Evolutionary conservation across 2,797 vertebrate genomes (phyloP), one percentile per base, ranked within the genome.

Genomic region (Dermochelys coriacea): DNA sequence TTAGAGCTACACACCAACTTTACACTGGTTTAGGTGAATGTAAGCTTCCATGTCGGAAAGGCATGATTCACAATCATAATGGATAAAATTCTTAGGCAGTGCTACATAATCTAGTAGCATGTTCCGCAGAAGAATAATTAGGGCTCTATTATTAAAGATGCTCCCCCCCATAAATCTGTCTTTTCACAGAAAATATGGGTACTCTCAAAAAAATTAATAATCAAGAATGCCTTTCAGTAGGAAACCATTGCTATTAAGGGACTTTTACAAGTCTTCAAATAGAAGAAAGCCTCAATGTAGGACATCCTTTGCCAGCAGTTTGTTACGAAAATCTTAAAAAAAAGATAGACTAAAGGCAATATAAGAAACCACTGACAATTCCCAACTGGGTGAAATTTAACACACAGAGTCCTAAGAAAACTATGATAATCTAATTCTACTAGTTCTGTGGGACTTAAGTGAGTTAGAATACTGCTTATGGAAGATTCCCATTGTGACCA

Each of bases 1-100:
- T 74, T 74, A 74, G 23, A 74, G 37, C 23, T 74, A 74, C 3
- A 41, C 5, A 41, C 10, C 18, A 71, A 21, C 11, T 45, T 45
- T 74, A 45, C 23, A 74, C 5, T 27, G 11, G 37, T 41, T 45
- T 78, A 75, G 64, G 83, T 45, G 92, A 64, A 19, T 84, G 80
- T 84, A 84, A 93, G 12, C 25, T 81, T 94, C 41, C 74, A 55
- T 93, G 75, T 55, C 82, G 86, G 71, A 80, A 86, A 94, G 83
- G 6, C 77, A 25, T 86, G 80, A 89, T 91, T 86, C 77, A n/a
- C 5, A 83, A 4, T 41, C 80, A 55, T n/a, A 86, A 19, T 7
- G 80, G 52, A 82, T 55, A 45, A 74, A 74, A 74, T 45, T 74
- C 68, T 45, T 45, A 45, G 21, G 71, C 10, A 45, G 68, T 37